These are phyloP conservation scores for Colius striatus DNA, from an alignment of 2,113 vertebrate genomes.

Conservation along the genomic window DNA sequence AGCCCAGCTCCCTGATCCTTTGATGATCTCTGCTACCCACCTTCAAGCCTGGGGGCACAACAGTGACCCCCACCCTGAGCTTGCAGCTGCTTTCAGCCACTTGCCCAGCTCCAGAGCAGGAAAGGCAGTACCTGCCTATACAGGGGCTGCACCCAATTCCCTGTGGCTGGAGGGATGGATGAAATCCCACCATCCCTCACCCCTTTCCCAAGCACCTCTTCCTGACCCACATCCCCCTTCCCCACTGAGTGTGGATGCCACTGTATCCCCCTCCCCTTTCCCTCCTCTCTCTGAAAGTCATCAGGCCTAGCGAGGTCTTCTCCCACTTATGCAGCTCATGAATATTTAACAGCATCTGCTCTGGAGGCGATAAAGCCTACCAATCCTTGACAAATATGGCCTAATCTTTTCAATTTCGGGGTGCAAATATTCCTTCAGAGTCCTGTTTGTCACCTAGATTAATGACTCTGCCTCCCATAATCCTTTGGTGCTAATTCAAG, in stretches of 20 bases:
- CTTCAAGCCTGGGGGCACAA: neutral
- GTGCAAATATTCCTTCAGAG: constrained; percentile 99
- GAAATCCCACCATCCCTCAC: neutral
- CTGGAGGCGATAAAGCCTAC: constrained; percentile 89
- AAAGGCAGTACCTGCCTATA: neutral
- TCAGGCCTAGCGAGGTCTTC: constrained; percentile 81
- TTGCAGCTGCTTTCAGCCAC: neutral
- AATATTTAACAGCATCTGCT: constrained; percentile 99
- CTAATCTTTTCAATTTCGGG: constrained; percentile 99
- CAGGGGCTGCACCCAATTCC: neutral
- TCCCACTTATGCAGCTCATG: constrained; percentile 90
- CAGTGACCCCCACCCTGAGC: rapidly evolving
- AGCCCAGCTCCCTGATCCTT: neutral
- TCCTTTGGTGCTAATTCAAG: constrained; percentile 99
- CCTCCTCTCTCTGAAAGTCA: constrained; percentile 78
- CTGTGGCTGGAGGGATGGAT: rapidly evolving
- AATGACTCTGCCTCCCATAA: constrained; percentile 98
- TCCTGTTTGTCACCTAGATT: constrained; percentile 99
- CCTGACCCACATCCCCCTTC: neutral
- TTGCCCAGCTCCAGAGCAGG: neutral
- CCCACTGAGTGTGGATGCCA: too few relatives aligned
- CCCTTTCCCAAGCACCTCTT: neutral
- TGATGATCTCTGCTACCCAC: rapidly evolving
- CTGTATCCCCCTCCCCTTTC: constrained; percentile 18
- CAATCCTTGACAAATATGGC: constrained; percentile 99